Base-by-base conservation (phyloP, 2,888 invertebrate genomes). In the Brachycybe producta region DNA sequence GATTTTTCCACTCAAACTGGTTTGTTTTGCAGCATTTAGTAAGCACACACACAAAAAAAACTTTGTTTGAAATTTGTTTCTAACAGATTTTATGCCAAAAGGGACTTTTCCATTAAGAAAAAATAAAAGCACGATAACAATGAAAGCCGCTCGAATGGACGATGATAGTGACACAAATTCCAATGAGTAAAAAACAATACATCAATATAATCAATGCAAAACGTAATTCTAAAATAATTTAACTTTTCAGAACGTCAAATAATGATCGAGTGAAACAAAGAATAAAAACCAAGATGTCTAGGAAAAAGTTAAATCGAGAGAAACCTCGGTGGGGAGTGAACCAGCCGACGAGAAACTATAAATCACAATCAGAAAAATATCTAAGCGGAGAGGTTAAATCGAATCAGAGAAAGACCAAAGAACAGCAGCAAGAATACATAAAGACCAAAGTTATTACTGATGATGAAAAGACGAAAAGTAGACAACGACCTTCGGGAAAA, bases 1-100 rank as follows among this genome's bases (percentile, higher is more conserved):
- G 53, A 53, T 15, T 53, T 34, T 35, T 41, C 45, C 21, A 53
- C 53, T 5, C 53, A 53, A 35, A 53, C 53, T n/a, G 53, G 53
- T 53, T n/a, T 24, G 3, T 26, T 30, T 13, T 30, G 17, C 36
- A 19, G 5, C 19, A 24, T n/a, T 26, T 21, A 15, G 15, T 38
- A 8, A 17, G 17, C 8, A 38, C 11, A 38, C 15, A 11, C 8
- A 11, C 15, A 5, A 28, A 32, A 32, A 30, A 27, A 34, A 3
- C n/a, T 39, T 35, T 1, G 5, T 19, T 39, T 13, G 3, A 3
- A 5, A 19, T 21, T 27, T 27, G n/a, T 11, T 26, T 42, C 17
- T 11, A 15, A 5, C 15, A 44, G 44, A 44, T 19, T 44, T 44
- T 28, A 11, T 19, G 3, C 4, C 11, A 3, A 15, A 23, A 27